Percentiles rank a stretch among this genome's conserved stretches.
phyloP scores from a whole-genome alignment of 2,888 invertebrate species.

The Tipula vernalis region DNA sequence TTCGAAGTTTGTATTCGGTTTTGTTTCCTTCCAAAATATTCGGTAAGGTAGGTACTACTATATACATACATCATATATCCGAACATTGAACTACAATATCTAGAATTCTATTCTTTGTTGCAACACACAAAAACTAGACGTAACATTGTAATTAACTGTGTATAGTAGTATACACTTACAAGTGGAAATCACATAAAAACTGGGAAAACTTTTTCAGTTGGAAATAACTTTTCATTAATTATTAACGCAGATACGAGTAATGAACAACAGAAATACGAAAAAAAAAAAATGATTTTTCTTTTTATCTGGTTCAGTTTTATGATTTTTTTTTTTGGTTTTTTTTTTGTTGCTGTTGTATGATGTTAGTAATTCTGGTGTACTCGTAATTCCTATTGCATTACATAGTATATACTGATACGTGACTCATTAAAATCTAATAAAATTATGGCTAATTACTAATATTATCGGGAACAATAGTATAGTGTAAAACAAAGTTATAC shows the following conservation, averaged over 20 bases:
- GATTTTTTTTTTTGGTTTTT: neutral
- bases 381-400: neutral
- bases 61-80: too few relatives aligned
- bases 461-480: neutral
- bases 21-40: too few relatives aligned
- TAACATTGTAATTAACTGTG: neutral
- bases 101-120: neutral
- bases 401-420: neutral
- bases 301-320: neutral
- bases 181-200: neutral
- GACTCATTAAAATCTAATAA: neutral
- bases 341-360: neutral
- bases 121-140: neutral
- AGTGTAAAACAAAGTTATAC: neutral
- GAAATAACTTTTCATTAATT: neutral
- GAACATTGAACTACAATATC: neutral
- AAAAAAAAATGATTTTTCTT: neutral
- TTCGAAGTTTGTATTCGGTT: too few relatives aligned
- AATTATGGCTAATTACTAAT: neutral
- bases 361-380: neutral
- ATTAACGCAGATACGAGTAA: conserved; percentile 4
- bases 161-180: neutral
- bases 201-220: neutral
- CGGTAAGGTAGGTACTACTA: too few relatives aligned
- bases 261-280: neutral